Base-by-base conservation (phyloP, 2,888 invertebrate genomes). In the Melanotus villosus region DNA sequence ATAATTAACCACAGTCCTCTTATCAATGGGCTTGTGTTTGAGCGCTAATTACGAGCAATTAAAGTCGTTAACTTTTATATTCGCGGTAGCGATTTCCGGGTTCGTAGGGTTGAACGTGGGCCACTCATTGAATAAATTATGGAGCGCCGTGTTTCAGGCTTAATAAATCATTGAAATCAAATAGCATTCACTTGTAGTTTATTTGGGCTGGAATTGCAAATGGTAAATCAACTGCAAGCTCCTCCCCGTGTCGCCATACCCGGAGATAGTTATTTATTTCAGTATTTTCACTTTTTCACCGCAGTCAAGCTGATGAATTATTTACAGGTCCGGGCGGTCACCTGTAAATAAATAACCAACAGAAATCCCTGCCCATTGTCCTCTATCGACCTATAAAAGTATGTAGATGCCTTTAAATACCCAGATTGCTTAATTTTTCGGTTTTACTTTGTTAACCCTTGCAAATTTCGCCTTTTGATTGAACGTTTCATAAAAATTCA, bases 81-180 rank as follows among this genome's bases (percentile, higher is more conserved):
- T 52, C 36, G 38, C 23, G 14, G 38, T 52, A 38, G 50, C 50
- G 45, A 62, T 62, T 62, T 62, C 36, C 62, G n/a, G 34, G 12
- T 47, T 6, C 32, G 23, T 32, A 16, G 52, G 54, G 66, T 43
- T 19, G 41, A 52, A 52, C 38, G 26, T 38, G 56, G 56, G 56
- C 34, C 56, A 60, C 56, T 62, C 45, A 56, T 64, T 65, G 64
- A 68, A 65, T 65, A 68, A 68, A 68, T 68, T 68, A 65, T 65
- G 36, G 54, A 43, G 58, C 30, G 23, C 41, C 41, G 52, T 59
- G 68, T 68, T 68, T 43, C 32, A 18, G 54, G 64, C 41, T 64
- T 68, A 64, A 68, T 70, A 70, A 67, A 70, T 70, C 67, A 70
- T 59, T 64, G 63, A 65, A 67, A 67, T 70, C 70, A 70, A 70